Evolutionary conservation across 2,797 vertebrate genomes (phyloP), one percentile per base, ranked within the genome.

Genomic region (Limnodromus scolopaceus): DNA sequence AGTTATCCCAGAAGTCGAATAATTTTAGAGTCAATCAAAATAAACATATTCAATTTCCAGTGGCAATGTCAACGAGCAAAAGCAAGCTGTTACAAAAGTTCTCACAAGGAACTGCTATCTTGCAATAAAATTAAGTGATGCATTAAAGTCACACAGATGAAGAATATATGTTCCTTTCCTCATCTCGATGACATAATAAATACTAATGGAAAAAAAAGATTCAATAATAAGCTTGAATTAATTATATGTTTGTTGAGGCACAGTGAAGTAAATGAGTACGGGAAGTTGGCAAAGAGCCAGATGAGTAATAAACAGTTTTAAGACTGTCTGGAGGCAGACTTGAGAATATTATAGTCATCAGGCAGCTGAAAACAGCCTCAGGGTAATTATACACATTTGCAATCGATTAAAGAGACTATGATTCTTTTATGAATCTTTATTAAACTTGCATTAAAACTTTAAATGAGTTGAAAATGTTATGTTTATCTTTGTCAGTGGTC

Each of bases 371-470:
- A 98, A 97, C 69, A 96, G 82, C 89, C 94, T 94, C 91, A 48
- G 84, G 94, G 91, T 97, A 97, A 97, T 97, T 97, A 97, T 96
- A 96, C 98, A 94, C 94, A 96, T 96, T 97, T 98, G 92, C 95
- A 97, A 95, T 97, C 55, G 39, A 97, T 98, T 98, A 98, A 96
- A 83, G 88, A 86, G 71, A 97, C 93, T 90, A 91, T 94, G 92
- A 97, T 96, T 95, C 91, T 97, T 97, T 97, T 94, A 96, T 89
- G 74, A 89, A 45, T 48, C 76, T 97, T 96, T 94, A 97, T 97
- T 97, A 97, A 97, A 96, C 80, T 93, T 96, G 66, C 60, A 85
- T 80, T 87, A 96, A 88, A 81, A 96, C 68, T 94, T 95, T 30
- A 70, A 84, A 84, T 5, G 0, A 69, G 92, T 92, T 87, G 89